Evolutionary conservation across 2,113 vertebrate species (phyloP).

Genomic region (Poicephalus gulielmi): DNA sequence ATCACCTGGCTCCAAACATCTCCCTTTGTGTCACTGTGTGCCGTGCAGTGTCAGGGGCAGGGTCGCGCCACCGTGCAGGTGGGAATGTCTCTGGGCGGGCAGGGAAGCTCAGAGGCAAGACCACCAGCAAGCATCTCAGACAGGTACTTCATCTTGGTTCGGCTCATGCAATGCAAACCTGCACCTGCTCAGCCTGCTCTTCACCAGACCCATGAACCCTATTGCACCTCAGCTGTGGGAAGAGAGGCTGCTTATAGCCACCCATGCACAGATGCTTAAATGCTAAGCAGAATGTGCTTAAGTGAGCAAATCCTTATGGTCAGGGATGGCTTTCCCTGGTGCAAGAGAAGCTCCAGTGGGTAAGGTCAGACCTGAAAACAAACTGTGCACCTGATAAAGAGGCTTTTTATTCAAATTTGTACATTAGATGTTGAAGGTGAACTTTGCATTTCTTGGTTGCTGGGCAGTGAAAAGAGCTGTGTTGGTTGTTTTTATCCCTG

Average conservation of each 20-base stretch:
- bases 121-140: background rate
- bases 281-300: background rate
- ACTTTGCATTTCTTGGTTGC: background rate
- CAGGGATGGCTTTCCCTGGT: background rate
- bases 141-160: background rate
- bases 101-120: background rate
- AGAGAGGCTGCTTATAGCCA: background rate
- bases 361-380: conserved; percentile 1
- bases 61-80: fast-evolving
- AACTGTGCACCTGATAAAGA: background rate
- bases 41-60: fast-evolving
- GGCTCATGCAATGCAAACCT: fast-evolving
- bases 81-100: background rate
- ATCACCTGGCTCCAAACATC: background rate
- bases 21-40: fast-evolving
- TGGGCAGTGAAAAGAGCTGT: background rate
- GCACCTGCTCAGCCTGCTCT: background rate
- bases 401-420: background rate
- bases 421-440: background rate
- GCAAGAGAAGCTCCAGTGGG: background rate
- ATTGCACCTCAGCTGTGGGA: fast-evolving
- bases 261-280: background rate
- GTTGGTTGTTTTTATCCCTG: background rate
- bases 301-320: background rate
- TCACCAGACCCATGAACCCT: background rate